A percentile compares a stretch with the other conserved stretches of the same genome.
phyloP scores from a whole-genome alignment of 2,113 vertebrate species.

The Motacilla tschutschensis region DNA sequence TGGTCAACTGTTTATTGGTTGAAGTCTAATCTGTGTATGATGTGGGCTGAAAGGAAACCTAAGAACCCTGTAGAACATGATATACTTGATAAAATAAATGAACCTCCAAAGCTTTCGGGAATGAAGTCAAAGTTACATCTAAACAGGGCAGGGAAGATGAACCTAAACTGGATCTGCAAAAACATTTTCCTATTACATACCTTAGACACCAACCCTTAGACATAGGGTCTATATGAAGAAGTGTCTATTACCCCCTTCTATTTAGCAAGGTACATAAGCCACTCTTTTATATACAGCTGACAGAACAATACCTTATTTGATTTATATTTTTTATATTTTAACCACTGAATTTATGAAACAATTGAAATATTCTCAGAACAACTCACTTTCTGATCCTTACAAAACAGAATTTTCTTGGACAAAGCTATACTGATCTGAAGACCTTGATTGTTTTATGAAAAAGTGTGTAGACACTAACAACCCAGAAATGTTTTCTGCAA shows the following conservation, averaged over 20 bases:
- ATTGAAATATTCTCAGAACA: neutral
- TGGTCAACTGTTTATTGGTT: no score
- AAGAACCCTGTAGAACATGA: neutral
- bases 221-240: neutral
- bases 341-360: neutral
- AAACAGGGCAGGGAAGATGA: neutral
- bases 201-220: neutral
- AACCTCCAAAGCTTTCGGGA: neutral
- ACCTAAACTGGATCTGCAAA: neutral
- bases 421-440: neutral
- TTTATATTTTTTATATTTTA: neutral
- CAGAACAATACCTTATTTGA: neutral
- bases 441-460: neutral
- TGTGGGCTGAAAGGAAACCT: neutral
- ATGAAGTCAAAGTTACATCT: neutral
- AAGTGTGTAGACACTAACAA: neutral
- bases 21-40: neutral
- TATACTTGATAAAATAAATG: neutral
- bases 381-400: neutral
- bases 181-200: neutral
- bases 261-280: neutral
- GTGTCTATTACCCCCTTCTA: neutral
- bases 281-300: neutral
- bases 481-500: neutral
- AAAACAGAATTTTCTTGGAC: neutral